Percentiles rank a stretch among this genome's conserved stretches.
These are phyloP conservation scores for Stichodactyla helianthus DNA, from an alignment of 64 coral and sea anemone species.

Conservation along the genomic window DNA sequence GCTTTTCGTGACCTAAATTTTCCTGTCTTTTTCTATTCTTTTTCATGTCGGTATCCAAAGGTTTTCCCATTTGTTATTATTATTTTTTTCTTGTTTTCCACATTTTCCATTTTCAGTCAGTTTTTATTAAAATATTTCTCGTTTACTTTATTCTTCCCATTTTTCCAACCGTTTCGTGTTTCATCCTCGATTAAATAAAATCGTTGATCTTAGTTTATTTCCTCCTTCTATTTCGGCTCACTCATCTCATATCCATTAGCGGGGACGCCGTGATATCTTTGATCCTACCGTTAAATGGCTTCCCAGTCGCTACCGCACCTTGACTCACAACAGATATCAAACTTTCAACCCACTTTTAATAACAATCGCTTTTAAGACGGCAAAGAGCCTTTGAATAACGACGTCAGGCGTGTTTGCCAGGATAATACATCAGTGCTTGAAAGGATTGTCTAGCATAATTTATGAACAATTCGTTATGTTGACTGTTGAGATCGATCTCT, in stretches of 20 bases:
- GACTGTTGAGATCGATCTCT: neutral
- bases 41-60: too few species aligned
- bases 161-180: neutral
- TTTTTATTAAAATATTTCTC: neutral
- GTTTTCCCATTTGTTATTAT: too few species aligned
- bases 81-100: neutral
- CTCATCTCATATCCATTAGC: too few species aligned
- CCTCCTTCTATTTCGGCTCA: too few species aligned
- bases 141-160: neutral
- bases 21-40: too few species aligned
- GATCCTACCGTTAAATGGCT: neutral
- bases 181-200: too few species aligned
- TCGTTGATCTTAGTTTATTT: too few species aligned
- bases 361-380: neutral
- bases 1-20: too few species aligned
- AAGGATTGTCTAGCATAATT: neutral
- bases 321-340: neutral
- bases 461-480: slow-evolving; percentile 1
- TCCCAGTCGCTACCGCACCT: neutral
- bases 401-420: neutral
- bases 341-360: neutral
- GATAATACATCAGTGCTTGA: slow-evolving; percentile 5
- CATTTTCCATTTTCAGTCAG: neutral
- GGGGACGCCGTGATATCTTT: neutral
- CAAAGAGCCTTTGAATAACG: neutral